phyloP scores from a whole-genome alignment of 2,113 vertebrate genomes.

The Nematolebias whitei region DNA sequence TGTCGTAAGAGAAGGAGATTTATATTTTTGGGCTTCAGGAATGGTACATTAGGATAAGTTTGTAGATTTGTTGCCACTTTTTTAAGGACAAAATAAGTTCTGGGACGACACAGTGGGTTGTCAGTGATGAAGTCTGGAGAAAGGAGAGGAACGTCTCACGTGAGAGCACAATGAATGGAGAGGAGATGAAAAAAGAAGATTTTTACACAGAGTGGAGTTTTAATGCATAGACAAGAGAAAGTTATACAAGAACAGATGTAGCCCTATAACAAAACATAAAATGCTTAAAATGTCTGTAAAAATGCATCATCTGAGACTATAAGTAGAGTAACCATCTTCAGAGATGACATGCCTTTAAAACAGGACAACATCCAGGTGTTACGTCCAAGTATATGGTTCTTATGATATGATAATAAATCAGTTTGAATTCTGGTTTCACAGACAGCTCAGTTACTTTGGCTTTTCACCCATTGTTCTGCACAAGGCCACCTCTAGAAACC shows the following conservation, averaged over 20 bases:
- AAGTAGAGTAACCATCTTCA: not conserved
- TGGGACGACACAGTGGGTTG: constrained; percentile 47
- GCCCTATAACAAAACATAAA: constrained; percentile 34
- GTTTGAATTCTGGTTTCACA: constrained; percentile 26
- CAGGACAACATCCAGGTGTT: constrained; percentile 15
- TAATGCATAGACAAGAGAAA: constrained; percentile 44
- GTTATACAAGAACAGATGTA: constrained; percentile 45
- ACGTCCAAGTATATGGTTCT: constrained; percentile 11
- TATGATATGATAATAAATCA: constrained; percentile 33
- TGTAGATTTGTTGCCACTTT: not conserved
- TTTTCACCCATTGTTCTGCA: constrained; percentile 3
- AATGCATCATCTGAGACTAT: constrained; percentile 20
- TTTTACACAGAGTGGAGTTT: constrained; percentile 38
- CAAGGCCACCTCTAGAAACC: constrained; percentile 32
- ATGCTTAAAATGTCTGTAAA: constrained; percentile 23
- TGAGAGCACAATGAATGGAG: constrained; percentile 10
- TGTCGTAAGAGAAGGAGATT: not conserved
- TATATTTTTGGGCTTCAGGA: not conserved
- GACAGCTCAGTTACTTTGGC: constrained; percentile 29
- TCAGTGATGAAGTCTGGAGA: constrained; percentile 49
- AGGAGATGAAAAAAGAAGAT: constrained; percentile 15
- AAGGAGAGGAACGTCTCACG: constrained; percentile 49
- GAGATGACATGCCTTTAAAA: not conserved
- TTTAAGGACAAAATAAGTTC: constrained; percentile 1
- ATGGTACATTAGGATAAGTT: not conserved